phyloP scores from a whole-genome alignment of 35 echinoderm and acorn worm genomes.

The Acanthaster planci region DNA sequence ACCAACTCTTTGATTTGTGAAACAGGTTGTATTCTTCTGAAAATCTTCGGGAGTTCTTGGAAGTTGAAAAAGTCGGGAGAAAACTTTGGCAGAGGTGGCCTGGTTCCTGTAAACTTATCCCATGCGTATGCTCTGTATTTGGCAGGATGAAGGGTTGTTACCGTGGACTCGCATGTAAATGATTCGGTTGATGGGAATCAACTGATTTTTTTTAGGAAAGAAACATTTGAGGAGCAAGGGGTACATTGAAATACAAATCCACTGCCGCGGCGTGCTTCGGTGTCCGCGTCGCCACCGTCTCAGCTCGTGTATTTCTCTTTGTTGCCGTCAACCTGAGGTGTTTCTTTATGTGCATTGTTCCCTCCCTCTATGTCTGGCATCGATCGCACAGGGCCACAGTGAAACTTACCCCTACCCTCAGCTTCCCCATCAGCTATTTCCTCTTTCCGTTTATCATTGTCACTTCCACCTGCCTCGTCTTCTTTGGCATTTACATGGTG shows the following conservation, averaged over 20 bases:
- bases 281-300: neutral
- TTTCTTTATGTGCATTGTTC: neutral
- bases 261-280: neutral
- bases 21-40: too few relatives aligned
- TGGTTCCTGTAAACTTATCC: too few relatives aligned
- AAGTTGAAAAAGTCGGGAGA: too few relatives aligned
- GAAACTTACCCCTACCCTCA: constrained; percentile 34
- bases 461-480: constrained; percentile 56
- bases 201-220: neutral
- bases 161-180: too few relatives aligned
- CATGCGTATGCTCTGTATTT: too few relatives aligned
- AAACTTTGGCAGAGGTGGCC: too few relatives aligned
- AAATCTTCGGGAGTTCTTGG: too few relatives aligned
- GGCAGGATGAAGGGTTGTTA: too few relatives aligned
- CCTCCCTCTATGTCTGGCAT: neutral
- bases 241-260: neutral
- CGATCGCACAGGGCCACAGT: constrained; percentile 9
- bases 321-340: neutral
- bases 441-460: constrained; percentile 66
- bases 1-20: too few relatives aligned
- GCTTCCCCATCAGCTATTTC: constrained; percentile 29
- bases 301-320: neutral
- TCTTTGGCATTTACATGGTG: constrained; percentile 68
- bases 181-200: neutral
- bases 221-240: neutral